A percentile compares a stretch with the other conserved stretches of the same genome.
Evolutionary conservation across 2,888 invertebrate genomes (phyloP).

Genomic region (Pomacea canaliculata): DNA sequence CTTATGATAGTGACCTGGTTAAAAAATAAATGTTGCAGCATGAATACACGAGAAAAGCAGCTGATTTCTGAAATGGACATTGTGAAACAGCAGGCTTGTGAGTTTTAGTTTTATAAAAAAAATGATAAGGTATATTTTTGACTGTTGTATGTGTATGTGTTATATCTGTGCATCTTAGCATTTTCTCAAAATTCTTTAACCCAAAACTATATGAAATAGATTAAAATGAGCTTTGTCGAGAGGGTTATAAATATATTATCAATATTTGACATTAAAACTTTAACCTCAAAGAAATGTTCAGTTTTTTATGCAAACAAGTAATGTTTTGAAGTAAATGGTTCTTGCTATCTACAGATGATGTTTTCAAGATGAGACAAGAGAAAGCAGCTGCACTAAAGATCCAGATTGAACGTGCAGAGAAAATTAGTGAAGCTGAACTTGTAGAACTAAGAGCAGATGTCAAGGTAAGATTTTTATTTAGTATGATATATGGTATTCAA

Average conservation of each 20-base stretch:
- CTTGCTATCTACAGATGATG: constrained; percentile 48
- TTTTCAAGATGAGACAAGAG: constrained; percentile 58
- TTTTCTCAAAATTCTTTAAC: too few relatives aligned
- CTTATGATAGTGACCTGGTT: too few relatives aligned
- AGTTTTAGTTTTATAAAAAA: constrained; percentile 28
- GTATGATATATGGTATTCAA: neutral
- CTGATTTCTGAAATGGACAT: constrained; percentile 56
- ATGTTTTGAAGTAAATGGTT: neutral
- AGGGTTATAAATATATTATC: too few relatives aligned
- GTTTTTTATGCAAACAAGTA: too few relatives aligned
- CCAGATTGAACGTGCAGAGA: constrained; percentile 57
- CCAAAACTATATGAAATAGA: too few relatives aligned
- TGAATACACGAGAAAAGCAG: constrained; percentile 58
- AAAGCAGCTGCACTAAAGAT: constrained; percentile 59
- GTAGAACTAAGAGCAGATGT: constrained; percentile 64
- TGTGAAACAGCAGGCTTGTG: constrained; percentile 59
- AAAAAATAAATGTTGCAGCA: constrained; percentile 42
- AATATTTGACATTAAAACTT: too few relatives aligned
- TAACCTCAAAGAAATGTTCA: too few relatives aligned
- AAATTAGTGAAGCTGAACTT: constrained; percentile 58
- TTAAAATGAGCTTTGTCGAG: too few relatives aligned
- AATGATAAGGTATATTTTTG: neutral
- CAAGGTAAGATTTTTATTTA: constrained; percentile 53
- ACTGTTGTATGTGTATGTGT: neutral
- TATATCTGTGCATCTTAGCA: too few relatives aligned